These are phyloP conservation scores for Rhinoderma darwinii DNA, from an alignment of 2,113 vertebrate species.

Conservation along the genomic window DNA sequence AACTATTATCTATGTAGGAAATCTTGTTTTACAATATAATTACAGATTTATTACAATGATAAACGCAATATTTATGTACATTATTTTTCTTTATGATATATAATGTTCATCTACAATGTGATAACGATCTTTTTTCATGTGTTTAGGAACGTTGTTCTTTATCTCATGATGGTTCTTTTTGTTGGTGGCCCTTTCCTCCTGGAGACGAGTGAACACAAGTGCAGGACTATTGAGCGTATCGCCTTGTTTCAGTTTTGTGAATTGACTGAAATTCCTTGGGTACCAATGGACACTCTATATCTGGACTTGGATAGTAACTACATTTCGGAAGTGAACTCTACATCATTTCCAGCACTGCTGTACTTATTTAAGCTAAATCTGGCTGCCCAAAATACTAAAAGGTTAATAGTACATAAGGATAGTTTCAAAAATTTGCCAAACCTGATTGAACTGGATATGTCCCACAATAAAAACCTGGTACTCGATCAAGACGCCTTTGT, in stretches of 20 bases:
- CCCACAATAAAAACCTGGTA: constrained; percentile 61
- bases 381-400: constrained; percentile 61
- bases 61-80: too few species aligned
- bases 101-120: not conserved
- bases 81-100: not conserved
- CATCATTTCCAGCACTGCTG: constrained; percentile 72
- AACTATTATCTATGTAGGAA: too few species aligned
- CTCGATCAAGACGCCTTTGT: constrained; percentile 80
- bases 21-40: too few species aligned
- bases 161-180: constrained; percentile 64
- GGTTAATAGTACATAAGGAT: constrained; percentile 73
- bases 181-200: constrained; percentile 62
- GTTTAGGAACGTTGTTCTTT: constrained; percentile 66
- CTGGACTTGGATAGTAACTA: constrained; percentile 76
- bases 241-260: constrained; percentile 63
- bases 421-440: constrained; percentile 80
- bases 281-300: constrained; percentile 69
- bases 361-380: constrained; percentile 72
- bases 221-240: constrained; percentile 59
- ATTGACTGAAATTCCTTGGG: constrained; percentile 72
- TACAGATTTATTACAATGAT: too few species aligned
- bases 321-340: constrained; percentile 72
- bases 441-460: constrained; percentile 75
- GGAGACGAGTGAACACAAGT: constrained; percentile 59
- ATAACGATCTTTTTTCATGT: constrained; percentile 13